A percentile compares a stretch with the other conserved stretches of the same genome.
These are phyloP conservation scores for Priapulus caudatus DNA, from an alignment of 2,888 invertebrate species.

Conservation along the genomic window DNA sequence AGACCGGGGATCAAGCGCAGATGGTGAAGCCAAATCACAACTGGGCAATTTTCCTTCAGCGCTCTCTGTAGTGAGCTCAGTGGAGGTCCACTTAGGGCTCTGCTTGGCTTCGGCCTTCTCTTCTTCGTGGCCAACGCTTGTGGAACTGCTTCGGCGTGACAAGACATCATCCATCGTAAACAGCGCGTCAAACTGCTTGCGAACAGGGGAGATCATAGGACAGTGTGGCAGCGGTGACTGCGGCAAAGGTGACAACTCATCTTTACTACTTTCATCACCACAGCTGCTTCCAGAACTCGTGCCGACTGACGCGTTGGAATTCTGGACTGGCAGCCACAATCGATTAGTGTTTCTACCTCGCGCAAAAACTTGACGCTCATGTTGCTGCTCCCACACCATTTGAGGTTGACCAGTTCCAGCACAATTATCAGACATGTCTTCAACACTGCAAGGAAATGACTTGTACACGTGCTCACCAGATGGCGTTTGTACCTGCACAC, in stretches of 20 bases:
- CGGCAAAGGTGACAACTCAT: neutral
- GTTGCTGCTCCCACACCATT: neutral
- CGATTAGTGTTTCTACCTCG: neutral
- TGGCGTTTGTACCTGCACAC: neutral
- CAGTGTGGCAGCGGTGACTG: slow-evolving; percentile 1
- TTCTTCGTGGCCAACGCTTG: neutral
- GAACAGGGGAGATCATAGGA: neutral
- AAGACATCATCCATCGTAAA: neutral
- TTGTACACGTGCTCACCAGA: slow-evolving; percentile 1
- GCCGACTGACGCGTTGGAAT: neutral
- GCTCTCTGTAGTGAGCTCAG: neutral
- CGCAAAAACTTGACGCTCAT: neutral
- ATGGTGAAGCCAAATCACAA: neutral
- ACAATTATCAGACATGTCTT: too few relatives aligned
- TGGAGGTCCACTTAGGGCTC: neutral
- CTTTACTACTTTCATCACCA: neutral
- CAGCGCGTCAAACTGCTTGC: neutral
- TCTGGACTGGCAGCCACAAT: neutral
- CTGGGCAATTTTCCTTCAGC: neutral
- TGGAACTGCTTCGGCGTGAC: neutral
- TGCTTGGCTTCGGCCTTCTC: neutral
- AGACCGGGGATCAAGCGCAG: neutral
- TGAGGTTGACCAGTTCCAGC: too few relatives aligned
- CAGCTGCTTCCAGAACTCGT: neutral
- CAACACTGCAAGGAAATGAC: neutral